Percentiles rank a stretch among this genome's conserved stretches.
Conservation (phyloP, 1,140 invertebrate genomes). For the Planococcus citri region DNA sequence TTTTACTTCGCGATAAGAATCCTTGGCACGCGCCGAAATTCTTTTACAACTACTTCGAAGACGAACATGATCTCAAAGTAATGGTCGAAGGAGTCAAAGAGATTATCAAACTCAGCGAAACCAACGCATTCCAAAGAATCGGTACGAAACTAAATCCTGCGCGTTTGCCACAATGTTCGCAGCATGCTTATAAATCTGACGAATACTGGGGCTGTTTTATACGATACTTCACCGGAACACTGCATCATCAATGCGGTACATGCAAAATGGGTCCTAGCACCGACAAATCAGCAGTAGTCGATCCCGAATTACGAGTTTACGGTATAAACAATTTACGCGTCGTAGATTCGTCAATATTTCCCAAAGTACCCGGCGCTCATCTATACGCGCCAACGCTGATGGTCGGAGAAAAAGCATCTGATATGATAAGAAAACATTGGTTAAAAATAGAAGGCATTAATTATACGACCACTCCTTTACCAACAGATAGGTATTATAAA, state of each 20-base stretch:
- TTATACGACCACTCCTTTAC: not conserved
- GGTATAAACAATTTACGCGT: conserved; percentile 56
- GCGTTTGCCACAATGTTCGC: conserved; percentile 45
- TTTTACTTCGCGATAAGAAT: conserved; percentile 52
- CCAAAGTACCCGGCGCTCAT: conserved; percentile 53
- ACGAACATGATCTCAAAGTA: conserved; percentile 49
- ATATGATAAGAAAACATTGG: conserved; percentile 58
- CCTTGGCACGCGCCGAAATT: conserved; percentile 59
- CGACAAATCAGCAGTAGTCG: conserved; percentile 54
- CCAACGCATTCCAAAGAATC: conserved; percentile 46
- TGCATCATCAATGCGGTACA: conserved; percentile 47
- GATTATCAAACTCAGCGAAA: conserved; percentile 43
- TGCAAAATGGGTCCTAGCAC: conserved; percentile 53
- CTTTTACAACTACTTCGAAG: conserved; percentile 57
- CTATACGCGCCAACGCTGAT: conserved; percentile 61
- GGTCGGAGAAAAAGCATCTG: conserved; percentile 75
- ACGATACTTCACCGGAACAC: conserved; percentile 43
- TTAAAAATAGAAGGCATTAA: not conserved
- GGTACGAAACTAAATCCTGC: conserved; percentile 41
- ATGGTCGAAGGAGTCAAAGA: conserved; percentile 52
- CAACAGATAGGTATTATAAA: not conserved
- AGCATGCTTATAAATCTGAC: conserved; percentile 42
- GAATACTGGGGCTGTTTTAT: conserved; percentile 63
- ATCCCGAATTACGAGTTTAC: conserved; percentile 52
- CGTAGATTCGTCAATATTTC: conserved; percentile 63